Percentiles rank a stretch among this genome's conserved stretches.
Conservation (phyloP, 2,888 invertebrate genomes). For the Caenorhabditis sp. region DNA sequence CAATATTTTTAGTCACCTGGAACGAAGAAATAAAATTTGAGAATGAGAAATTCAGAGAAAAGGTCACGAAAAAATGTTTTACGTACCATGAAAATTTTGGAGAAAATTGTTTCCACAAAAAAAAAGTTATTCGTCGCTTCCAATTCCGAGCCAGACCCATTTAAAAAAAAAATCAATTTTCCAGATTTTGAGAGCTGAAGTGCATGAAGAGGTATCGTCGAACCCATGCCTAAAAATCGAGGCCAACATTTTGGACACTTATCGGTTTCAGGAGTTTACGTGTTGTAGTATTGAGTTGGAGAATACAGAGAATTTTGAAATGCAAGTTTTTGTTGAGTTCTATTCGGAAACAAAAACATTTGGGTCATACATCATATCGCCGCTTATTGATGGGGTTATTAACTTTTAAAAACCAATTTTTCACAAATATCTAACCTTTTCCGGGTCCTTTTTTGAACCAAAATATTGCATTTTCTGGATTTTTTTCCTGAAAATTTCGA, state of each 20-base stretch:
- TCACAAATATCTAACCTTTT: no score
- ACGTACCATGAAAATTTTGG: no score
- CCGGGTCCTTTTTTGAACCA: no score
- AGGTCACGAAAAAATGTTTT: no score
- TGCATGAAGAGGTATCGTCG: not conserved
- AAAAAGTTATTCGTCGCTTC: no score
- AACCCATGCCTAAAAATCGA: not conserved
- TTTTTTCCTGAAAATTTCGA: conserved; percentile 1
- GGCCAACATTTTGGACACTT: not conserved
- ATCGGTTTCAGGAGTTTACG: conserved; percentile 4
- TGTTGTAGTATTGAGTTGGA: not conserved
- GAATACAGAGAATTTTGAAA: not conserved
- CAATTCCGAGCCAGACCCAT: no score
- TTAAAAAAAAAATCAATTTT: not conserved
- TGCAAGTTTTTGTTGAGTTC: not conserved
- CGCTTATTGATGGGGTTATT: no score
- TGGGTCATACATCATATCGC: not conserved
- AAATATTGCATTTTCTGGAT: not conserved
- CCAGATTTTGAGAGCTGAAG: conserved; percentile 24
- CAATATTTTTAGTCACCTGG: no score
- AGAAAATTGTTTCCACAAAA: no score
- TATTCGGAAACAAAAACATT: not conserved
- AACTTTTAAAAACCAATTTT: not conserved
- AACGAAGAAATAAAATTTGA: no score
- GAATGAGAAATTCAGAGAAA: no score